phyloP scores from a whole-genome alignment of 2,888 invertebrate genomes.

The Aspidiotus destructor region DNA sequence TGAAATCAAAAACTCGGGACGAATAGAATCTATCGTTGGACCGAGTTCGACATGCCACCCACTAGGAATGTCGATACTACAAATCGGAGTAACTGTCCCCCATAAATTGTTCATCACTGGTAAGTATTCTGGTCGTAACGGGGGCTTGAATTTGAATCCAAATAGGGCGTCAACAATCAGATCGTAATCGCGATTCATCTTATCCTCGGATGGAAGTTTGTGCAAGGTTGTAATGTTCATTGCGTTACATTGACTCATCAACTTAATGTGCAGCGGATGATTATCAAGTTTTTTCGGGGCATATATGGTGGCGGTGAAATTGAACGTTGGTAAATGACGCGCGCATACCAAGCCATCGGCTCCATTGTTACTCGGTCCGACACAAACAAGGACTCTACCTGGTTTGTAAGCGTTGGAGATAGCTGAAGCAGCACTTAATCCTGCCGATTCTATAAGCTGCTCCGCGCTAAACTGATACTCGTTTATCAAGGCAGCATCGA shows the following conservation, averaged over 20 bases:
- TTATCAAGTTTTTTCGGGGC: slow-evolving; percentile 75
- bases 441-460: slow-evolving; percentile 96
- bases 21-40: slow-evolving; percentile 50
- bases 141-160: slow-evolving; percentile 94
- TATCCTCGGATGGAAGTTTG: slow-evolving; percentile 37
- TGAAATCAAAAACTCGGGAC: slow-evolving; percentile 82
- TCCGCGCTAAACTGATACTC: slow-evolving; percentile 91
- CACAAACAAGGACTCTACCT: slow-evolving; percentile 57
- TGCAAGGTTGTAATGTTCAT: slow-evolving; percentile 61
- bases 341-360: slow-evolving; percentile 97
- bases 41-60: slow-evolving; percentile 97
- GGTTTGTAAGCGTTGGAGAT: slow-evolving; percentile 56
- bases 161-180: slow-evolving; percentile 90
- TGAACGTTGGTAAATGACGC: slow-evolving; percentile 81
- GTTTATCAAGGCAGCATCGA: slow-evolving; percentile 85
- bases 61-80: slow-evolving; percentile 90
- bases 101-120: slow-evolving; percentile 58
- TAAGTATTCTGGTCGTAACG: slow-evolving; percentile 66
- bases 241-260: slow-evolving; percentile 66
- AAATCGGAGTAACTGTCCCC: slow-evolving; percentile 54
- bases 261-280: slow-evolving; percentile 68
- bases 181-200: slow-evolving; percentile 47
- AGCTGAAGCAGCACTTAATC: slow-evolving; percentile 87
- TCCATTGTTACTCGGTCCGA: slow-evolving; percentile 95
- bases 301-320: slow-evolving; percentile 65